Conservation (phyloP, 1,140 invertebrate species). For the Galendromus occidentalis region DNA sequence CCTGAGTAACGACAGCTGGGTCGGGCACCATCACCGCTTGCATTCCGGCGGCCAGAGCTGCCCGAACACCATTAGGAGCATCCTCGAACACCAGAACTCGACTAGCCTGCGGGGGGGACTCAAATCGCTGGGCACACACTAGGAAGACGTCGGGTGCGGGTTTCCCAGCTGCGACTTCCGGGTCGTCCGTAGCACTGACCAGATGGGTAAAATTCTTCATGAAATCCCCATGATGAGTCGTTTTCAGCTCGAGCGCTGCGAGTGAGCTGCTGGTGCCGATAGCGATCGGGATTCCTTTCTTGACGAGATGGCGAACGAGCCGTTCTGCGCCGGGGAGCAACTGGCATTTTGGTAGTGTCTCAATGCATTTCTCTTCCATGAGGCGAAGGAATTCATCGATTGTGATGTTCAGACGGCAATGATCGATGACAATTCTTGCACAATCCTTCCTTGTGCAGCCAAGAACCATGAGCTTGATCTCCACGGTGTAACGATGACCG, state of each 20-base stretch:
- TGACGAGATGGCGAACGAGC: conserved; percentile 54
- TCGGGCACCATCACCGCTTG: conserved; percentile 28
- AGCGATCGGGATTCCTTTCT: conserved; percentile 56
- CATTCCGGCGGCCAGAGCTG: conserved; percentile 58
- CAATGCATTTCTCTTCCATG: conserved; percentile 19
- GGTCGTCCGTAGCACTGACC: conserved; percentile 63
- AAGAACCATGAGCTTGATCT: conserved; percentile 47
- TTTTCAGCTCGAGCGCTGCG: conserved; percentile 56
- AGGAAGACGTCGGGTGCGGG: conserved; percentile 82
- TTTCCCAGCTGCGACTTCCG: conserved; percentile 71
- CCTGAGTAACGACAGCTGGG: neutral
- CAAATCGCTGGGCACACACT: conserved; percentile 26
- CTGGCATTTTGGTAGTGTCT: neutral
- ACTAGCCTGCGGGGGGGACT: conserved; percentile 2
- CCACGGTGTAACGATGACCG: conserved; percentile 52
- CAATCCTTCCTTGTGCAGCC: conserved; percentile 44
- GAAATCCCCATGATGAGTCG: conserved; percentile 44
- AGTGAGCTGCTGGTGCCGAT: conserved; percentile 69
- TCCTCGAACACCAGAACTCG: conserved; percentile 68
- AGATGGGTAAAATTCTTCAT: conserved; percentile 55
- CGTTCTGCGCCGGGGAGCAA: conserved; percentile 47
- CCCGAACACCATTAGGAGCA: conserved; percentile 64
- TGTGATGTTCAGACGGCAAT: conserved; percentile 43
- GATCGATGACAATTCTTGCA: conserved; percentile 42
- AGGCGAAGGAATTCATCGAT: conserved; percentile 40